Evolutionary conservation across 2,888 invertebrate species (phyloP).

Genomic region (Yponomeuta sedellus): DNA sequence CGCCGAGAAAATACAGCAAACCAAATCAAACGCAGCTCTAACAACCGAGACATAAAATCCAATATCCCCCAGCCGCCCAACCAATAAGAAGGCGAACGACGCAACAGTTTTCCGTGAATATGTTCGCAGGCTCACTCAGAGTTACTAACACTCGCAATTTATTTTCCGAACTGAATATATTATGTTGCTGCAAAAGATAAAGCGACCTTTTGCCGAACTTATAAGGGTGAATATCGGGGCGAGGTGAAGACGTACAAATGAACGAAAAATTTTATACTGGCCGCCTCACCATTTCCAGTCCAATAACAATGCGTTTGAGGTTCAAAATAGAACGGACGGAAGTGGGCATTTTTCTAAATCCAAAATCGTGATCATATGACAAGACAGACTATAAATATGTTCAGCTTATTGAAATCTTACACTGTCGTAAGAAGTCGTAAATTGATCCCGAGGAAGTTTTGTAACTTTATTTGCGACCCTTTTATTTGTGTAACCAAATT

Average conservation of each 20-base stretch:
- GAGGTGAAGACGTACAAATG: constrained; percentile 50
- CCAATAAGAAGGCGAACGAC: constrained; percentile 63
- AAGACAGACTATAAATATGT: constrained; percentile 62
- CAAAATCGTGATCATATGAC: constrained; percentile 64
- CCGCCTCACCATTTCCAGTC: constrained; percentile 40
- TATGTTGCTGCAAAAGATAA: constrained; percentile 51
- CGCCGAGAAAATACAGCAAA: constrained; percentile 36
- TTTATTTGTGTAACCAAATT: constrained; percentile 30
- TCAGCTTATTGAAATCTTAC: constrained; percentile 67
- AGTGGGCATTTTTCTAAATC: constrained; percentile 53
- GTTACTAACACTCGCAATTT: constrained; percentile 76
- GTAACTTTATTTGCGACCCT: constrained; percentile 46
- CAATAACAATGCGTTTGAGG: constrained; percentile 36
- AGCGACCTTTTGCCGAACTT: constrained; percentile 42
- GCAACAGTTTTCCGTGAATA: constrained; percentile 74
- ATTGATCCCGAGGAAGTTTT: constrained; percentile 50
- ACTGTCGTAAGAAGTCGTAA: constrained; percentile 61
- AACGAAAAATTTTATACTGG: constrained; percentile 41
- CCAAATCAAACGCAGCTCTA: constrained; percentile 8
- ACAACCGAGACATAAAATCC: constrained; percentile 32
- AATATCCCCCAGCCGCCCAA: constrained; percentile 47
- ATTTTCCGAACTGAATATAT: constrained; percentile 76
- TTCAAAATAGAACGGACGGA: constrained; percentile 31
- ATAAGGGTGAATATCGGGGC: constrained; percentile 51
- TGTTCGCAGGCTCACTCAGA: constrained; percentile 73